Conservation (phyloP, 2,113 vertebrate genomes). For the Cromileptes altivelis region DNA sequence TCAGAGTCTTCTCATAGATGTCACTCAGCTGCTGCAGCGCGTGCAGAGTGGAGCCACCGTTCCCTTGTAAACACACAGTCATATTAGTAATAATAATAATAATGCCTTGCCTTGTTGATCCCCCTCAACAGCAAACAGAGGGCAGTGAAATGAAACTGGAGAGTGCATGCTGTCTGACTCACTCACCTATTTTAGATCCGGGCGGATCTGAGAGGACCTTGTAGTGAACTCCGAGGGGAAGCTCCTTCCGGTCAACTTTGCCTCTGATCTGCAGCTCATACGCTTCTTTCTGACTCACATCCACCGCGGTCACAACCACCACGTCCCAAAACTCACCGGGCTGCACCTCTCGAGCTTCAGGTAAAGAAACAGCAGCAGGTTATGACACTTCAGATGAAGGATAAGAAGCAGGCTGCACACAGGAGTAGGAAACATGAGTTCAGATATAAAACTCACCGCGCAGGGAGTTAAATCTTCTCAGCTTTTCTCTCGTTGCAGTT, state of each 20-base stretch:
- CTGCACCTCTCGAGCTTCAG: slow-evolving; percentile 81
- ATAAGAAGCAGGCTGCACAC: background rate
- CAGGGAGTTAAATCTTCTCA: slow-evolving; percentile 80
- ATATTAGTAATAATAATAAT: background rate
- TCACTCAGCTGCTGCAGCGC: slow-evolving; percentile 86
- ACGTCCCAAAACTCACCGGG: slow-evolving; percentile 90
- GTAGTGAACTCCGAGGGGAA: slow-evolving; percentile 87
- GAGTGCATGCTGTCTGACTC: background rate
- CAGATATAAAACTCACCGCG: slow-evolving; percentile 61
- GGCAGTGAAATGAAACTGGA: background rate
- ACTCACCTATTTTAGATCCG: slow-evolving; percentile 90
- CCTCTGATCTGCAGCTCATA: slow-evolving; percentile 88
- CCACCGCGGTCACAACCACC: slow-evolving; percentile 90
- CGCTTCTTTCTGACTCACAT: slow-evolving; percentile 87
- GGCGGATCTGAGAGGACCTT: slow-evolving; percentile 91
- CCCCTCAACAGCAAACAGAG: background rate
- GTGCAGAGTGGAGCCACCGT: slow-evolving; percentile 94
- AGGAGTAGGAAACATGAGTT: background rate
- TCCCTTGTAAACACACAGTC: slow-evolving; percentile 83
- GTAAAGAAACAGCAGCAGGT: background rate
- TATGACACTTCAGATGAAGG: background rate
- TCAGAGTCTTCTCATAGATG: slow-evolving; percentile 86
- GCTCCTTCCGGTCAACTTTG: slow-evolving; percentile 87
- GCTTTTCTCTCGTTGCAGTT: slow-evolving; percentile 80
- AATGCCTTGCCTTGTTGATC: background rate